These are phyloP conservation scores for Cichladusa arquata DNA, from an alignment of 2,113 vertebrate species.

Conservation along the genomic window DNA sequence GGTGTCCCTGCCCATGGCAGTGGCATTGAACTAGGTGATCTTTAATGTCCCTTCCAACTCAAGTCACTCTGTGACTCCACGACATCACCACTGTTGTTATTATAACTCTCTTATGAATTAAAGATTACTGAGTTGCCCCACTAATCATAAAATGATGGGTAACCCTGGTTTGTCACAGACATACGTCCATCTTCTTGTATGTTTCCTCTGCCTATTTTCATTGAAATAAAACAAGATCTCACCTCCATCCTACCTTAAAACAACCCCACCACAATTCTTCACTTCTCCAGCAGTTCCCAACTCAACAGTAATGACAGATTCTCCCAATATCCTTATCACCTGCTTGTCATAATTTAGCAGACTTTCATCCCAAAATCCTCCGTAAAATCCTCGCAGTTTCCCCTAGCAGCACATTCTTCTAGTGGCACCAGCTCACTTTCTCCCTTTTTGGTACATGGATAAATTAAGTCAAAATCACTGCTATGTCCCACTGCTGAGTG, in stretches of 20 bases:
- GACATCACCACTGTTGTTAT: neutral
- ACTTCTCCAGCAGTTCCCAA: neutral
- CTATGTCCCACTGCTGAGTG: neutral
- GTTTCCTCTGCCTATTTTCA: neutral
- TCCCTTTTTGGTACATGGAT: neutral
- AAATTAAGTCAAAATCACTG: neutral
- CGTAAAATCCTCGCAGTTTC: neutral
- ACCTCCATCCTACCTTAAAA: neutral
- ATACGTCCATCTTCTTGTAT: neutral
- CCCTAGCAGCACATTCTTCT: neutral
- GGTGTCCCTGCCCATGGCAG: neutral
- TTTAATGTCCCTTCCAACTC: neutral
- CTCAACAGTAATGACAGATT: neutral
- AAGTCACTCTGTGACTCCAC: neutral
- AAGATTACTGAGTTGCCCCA: neutral
- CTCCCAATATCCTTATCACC: neutral
- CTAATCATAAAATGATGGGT: neutral
- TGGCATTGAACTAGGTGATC: neutral
- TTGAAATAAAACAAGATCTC: neutral
- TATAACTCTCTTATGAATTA: neutral
- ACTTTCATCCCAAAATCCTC: neutral
- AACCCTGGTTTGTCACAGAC: neutral
- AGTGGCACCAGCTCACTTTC: neutral
- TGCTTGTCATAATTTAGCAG: neutral
- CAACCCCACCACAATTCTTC: neutral